Percentiles rank a stretch among this genome's conserved stretches.
Conservation (phyloP, 2,888 invertebrate genomes). For the Ferdinandea cuprea region DNA sequence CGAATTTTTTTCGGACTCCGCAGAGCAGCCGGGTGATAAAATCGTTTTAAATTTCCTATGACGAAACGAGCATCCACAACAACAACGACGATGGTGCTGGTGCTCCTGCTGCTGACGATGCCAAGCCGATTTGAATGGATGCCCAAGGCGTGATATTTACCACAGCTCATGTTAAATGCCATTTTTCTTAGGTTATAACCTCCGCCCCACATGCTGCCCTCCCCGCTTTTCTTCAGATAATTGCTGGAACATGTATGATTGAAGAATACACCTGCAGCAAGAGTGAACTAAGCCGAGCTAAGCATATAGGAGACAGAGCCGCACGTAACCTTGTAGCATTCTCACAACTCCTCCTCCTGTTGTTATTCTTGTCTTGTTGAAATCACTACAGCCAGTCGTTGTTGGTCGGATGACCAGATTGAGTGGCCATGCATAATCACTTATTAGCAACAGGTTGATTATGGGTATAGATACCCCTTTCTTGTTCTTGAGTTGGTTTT, state of each 20-base stretch:
- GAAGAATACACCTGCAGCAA: conserved; percentile 58
- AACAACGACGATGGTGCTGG: conserved; percentile 4
- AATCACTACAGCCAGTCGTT: conserved; percentile 4
- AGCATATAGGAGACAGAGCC: conserved; percentile 9
- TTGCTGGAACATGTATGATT: conserved; percentile 45
- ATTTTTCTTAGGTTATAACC: conserved; percentile 53
- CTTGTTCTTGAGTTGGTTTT: conserved; percentile 32
- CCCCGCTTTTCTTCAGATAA: conserved; percentile 33
- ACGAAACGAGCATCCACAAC: conserved; percentile 28
- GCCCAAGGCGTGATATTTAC: conserved; percentile 69
- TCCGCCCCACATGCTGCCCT: neutral
- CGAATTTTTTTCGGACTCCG: neutral
- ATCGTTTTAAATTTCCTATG: conserved; percentile 20
- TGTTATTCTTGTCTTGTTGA: conserved; percentile 43
- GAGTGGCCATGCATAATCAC: conserved; percentile 71
- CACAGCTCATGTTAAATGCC: conserved; percentile 64
- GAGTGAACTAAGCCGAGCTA: no score
- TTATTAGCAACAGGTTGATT: conserved; percentile 64
- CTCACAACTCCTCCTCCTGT: conserved; percentile 61
- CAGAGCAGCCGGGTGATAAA: neutral
- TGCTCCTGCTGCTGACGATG: conserved; percentile 42
- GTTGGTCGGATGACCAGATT: conserved; percentile 41
- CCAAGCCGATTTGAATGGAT: conserved; percentile 53
- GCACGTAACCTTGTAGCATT: conserved; percentile 66
- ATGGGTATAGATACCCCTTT: neutral